Evolutionary conservation across 2,113 vertebrate genomes (phyloP), one percentile per base, ranked within the genome.

Genomic region (Pygoscelis adeliae): DNA sequence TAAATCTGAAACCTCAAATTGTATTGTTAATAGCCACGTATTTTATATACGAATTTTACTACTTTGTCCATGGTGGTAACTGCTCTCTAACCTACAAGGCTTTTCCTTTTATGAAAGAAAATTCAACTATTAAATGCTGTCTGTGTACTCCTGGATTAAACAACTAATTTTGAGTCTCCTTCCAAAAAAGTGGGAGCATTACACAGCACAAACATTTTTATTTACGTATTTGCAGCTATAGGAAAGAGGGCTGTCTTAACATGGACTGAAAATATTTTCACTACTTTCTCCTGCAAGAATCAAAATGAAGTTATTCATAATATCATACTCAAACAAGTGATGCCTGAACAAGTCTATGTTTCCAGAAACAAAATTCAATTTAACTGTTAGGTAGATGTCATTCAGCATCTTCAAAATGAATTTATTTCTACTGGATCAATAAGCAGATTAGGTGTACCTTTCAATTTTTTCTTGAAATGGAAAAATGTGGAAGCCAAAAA

Each of bases 361-460:
- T 95, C 38, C 93, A 80, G 56, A 78, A 62, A 21, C 49, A 96
- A 96, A 93, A 96, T 50, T 87, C 76, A 92, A 81, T 91, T 81
- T 73, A 95, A 96, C 89, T 97, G 66, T 89, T 95, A 94, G 81
- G 53, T 73, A 96, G 79, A 70, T 97, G 69, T 71, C 87, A 97
- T 88, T 96, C 88, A 91, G 47, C 65, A 83, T 80, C 59, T 91
- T 96, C 69, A 93, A 93, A 97, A 96, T 95, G 61, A 96, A 89
- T 94, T 96, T 86, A 50, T 82, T 97, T 87, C 89, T 96, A 92
- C 18, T 88, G 53, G 32, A 38, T 96, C 38, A 93, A 38, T 94
- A 94, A 76, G 88, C 32, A 96, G 76, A 94, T 44, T n/a, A 85
- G 58, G 74, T 90, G 59, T 67, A 78, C 36, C n/a, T 77, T 79